These are phyloP conservation scores for Folsomia manolachei DNA, from an alignment of 2,888 invertebrate species.

Conservation along the genomic window DNA sequence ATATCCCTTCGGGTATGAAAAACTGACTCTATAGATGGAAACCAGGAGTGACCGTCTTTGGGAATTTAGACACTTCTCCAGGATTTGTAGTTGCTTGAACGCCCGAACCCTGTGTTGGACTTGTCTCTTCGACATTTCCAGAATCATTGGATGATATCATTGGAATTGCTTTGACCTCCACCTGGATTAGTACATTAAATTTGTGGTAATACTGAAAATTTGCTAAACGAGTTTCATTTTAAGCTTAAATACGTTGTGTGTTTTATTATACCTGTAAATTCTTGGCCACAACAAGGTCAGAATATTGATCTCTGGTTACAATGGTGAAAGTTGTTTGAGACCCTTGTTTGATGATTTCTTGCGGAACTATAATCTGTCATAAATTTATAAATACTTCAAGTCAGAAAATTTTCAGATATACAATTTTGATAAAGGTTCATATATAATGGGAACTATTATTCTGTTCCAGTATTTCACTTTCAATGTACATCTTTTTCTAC, in stretches of 20 bases:
- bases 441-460: neutral
- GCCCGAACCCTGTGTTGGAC: no score
- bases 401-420: neutral
- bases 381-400: no score
- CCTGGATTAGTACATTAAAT: conserved; percentile 54
- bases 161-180: conserved; percentile 71
- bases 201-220: neutral
- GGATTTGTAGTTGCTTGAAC: no score
- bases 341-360: conserved; percentile 65
- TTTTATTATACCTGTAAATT: conserved; percentile 77
- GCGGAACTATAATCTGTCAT: conserved; percentile 45
- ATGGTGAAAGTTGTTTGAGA: conserved; percentile 81
- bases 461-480: no score
- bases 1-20: neutral
- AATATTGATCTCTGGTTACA: conserved; percentile 85
- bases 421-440: neutral
- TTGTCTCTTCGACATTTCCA: neutral
- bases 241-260: no score
- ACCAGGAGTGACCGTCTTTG: neutral
- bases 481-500: neutral
- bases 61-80: conserved; percentile 23
- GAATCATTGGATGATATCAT: conserved; percentile 53
- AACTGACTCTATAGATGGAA: neutral
- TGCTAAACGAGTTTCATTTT: neutral
- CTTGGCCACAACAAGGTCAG: conserved; percentile 78